Base-by-base conservation (phyloP, 1,140 invertebrate species). In the Drosophila elegans region DNA sequence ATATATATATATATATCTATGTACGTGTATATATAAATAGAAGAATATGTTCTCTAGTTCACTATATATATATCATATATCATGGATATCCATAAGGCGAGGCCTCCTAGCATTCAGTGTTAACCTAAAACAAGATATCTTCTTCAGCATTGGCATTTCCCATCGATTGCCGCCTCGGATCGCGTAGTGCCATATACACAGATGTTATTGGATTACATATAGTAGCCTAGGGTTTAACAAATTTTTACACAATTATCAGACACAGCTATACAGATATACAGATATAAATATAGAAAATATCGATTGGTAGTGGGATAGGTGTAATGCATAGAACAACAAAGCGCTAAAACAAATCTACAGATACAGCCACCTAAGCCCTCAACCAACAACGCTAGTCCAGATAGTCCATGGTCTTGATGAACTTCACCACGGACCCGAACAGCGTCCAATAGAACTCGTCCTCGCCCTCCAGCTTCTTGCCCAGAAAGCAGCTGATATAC, bases 391-490 rank as follows among this genome's bases (percentile, higher is more conserved):
- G 41, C 68, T 88, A 81, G 42, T 91, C 90, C 27, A 82, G 56
- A 25, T 92, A 92, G 63, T 92, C 91, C 97, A 99, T 98, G 46
- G 97, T 99, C 94, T 99, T 99, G 81, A 99, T 99, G 93, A 98
- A 99, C 93, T 99, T 98, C 36, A 99, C 97, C 9, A 98, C 98
- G 0, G 98, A 97, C 77, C 96, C 97, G 93, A 99, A 99, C 92
- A 99, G 98, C 42, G 98, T 98, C 98, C 98, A 99, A 96, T 98
- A 99, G 93, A 99, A 99, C 90, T 97, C 96, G 91, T 98, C 97
- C 93, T 99, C 98, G 38, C 98, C 98, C 74, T 95, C 94, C 12
- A 99, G 94, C 66, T 96, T 95, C 73, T 95, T 95, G 36, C 95
- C 96, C 84, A 97, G 98, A 92, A 99, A 98, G 85, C 96, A 97